Conservation (phyloP, 2,888 invertebrate genomes). For the Amphipoea lucens region DNA sequence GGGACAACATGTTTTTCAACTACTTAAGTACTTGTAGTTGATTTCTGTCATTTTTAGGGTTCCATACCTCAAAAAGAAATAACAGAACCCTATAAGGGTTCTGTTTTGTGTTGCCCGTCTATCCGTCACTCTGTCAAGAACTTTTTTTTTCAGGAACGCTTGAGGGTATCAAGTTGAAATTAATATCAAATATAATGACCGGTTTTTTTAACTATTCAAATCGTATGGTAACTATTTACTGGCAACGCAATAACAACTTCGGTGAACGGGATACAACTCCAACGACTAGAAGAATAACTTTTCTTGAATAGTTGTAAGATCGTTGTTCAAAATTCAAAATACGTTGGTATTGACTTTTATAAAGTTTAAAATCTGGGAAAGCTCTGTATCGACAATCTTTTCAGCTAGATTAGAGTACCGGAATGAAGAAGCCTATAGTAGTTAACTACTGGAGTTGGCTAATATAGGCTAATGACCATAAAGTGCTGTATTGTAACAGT, state of each 20-base stretch:
- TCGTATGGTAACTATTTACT: too few relatives aligned
- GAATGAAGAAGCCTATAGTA: neutral
- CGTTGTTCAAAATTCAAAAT: neutral
- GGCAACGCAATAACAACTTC: neutral
- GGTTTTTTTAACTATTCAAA: too few relatives aligned
- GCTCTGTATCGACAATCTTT: neutral
- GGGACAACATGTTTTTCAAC: too few relatives aligned
- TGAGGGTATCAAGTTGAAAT: too few relatives aligned
- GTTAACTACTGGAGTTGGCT: neutral
- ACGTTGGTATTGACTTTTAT: slow-evolving; percentile 1
- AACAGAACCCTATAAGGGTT: too few relatives aligned
- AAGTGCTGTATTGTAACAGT: neutral
- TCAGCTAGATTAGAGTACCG: neutral
- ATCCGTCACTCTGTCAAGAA: too few relatives aligned
- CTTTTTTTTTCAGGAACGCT: too few relatives aligned
- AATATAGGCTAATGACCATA: neutral
- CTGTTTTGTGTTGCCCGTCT: too few relatives aligned
- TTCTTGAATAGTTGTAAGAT: neutral
- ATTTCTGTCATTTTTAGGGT: too few relatives aligned
- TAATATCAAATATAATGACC: too few relatives aligned
- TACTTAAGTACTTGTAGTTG: too few relatives aligned
- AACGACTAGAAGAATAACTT: slow-evolving; percentile 3
- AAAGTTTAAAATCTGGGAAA: neutral
- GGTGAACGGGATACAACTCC: neutral
- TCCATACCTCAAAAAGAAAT: too few relatives aligned